Percentiles rank a stretch among this genome's conserved stretches.
These are phyloP conservation scores for Cheilosia soror DNA, from an alignment of 2,888 invertebrate genomes.

Conservation along the genomic window DNA sequence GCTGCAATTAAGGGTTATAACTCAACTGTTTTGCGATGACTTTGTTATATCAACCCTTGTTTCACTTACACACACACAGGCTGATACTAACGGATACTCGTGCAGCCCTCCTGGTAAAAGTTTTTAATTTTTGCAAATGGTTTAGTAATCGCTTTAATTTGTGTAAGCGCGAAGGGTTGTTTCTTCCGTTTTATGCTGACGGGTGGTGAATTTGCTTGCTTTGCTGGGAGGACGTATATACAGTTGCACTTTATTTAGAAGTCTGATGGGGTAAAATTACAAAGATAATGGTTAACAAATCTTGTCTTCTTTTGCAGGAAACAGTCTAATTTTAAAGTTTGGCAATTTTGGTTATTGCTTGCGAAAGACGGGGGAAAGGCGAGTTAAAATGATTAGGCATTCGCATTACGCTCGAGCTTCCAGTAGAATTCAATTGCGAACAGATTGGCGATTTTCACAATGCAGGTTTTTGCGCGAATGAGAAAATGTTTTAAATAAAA, in stretches of 20 bases:
- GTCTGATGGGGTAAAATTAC: constrained; percentile 22
- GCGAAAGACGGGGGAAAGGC: background rate
- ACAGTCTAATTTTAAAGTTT: constrained; percentile 55
- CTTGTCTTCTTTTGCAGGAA: constrained; percentile 37
- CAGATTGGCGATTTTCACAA: too few species aligned
- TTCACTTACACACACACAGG: background rate
- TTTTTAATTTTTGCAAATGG: constrained; percentile 73
- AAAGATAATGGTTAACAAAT: constrained; percentile 51
- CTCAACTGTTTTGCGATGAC: constrained; percentile 48
- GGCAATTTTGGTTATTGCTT: constrained; percentile 42
- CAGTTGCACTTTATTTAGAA: background rate
- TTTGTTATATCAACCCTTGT: constrained; percentile 33
- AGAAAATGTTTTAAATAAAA: too few species aligned
- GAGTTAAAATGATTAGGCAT: background rate
- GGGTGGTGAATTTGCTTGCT: constrained; percentile 14
- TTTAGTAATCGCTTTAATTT: constrained; percentile 69
- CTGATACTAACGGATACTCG: constrained; percentile 6
- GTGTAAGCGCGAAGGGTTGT: constrained; percentile 47
- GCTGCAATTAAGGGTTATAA: constrained; percentile 58
- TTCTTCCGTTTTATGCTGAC: constrained; percentile 42
- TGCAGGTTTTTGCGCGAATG: too few species aligned
- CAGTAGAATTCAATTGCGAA: too few species aligned
- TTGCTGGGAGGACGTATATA: background rate
- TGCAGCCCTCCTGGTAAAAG: constrained; percentile 42
- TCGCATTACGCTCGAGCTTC: background rate